Conservation (phyloP, 2,113 vertebrate genomes). For the Meleagris gallopavo region DNA sequence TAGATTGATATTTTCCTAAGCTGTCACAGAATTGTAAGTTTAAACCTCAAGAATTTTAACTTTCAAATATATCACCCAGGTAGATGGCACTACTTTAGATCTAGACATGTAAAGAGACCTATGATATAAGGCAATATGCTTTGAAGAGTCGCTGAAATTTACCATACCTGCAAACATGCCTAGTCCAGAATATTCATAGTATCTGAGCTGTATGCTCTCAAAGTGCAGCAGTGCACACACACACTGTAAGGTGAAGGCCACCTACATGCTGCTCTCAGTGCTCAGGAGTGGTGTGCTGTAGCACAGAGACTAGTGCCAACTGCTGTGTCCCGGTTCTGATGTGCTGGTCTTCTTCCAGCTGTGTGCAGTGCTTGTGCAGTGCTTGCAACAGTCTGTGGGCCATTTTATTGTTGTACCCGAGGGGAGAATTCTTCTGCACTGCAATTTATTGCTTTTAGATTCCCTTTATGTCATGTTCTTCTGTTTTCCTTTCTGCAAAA, state of each 20-base stretch:
- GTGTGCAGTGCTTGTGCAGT: not conserved
- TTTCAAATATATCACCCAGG: not conserved
- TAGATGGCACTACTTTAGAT: not conserved
- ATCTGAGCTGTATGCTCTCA: not conserved
- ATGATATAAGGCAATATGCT: not conserved
- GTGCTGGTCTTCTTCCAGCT: accelerated
- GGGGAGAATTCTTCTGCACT: not conserved
- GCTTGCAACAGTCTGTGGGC: not conserved
- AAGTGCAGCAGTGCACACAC: not conserved
- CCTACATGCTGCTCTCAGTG: accelerated
- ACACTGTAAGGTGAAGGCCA: not conserved
- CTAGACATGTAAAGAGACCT: not conserved
- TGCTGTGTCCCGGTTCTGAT: accelerated
- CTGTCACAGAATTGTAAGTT: not conserved
- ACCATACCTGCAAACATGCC: not conserved
- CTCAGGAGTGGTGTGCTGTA: not conserved
- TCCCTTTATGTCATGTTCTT: not conserved
- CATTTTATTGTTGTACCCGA: accelerated
- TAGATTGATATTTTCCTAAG: not conserved
- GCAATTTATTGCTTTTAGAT: not conserved
- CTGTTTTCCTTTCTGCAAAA: not conserved
- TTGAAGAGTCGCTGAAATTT: not conserved
- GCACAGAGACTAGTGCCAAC: not conserved
- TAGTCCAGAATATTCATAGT: accelerated
- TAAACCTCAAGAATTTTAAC: not conserved